Conservation (phyloP, 64 coral and sea anemone genomes). For the Montipora sp. region DNA sequence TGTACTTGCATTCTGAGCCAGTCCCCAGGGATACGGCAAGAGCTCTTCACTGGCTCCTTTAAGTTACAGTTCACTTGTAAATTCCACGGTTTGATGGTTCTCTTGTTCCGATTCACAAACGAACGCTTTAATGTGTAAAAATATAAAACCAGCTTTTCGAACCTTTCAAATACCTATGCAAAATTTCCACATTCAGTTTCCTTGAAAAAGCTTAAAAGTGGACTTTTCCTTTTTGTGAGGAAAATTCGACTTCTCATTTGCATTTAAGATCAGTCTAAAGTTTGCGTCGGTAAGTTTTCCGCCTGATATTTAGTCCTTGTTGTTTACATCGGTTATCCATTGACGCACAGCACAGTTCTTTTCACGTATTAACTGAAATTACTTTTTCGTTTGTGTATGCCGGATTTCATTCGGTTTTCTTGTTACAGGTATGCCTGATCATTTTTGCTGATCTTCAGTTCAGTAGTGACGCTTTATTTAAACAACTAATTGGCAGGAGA, state of each 20-base stretch:
- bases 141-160: not conserved
- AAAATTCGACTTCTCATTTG: not conserved
- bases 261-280: not conserved
- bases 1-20: too few relatives aligned
- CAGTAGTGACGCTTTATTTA: not conserved
- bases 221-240: too few relatives aligned
- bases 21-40: too few relatives aligned
- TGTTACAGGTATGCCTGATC: not conserved
- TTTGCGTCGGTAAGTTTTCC: not conserved
- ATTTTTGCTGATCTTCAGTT: not conserved
- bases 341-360: too few relatives aligned
- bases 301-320: too few relatives aligned
- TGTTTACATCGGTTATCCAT: too few relatives aligned
- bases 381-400: not conserved
- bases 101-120: not conserved
- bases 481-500: not conserved
- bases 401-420: not conserved
- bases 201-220: too few relatives aligned
- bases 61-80: too few relatives aligned
- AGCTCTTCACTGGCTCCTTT: too few relatives aligned
- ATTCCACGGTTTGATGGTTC: not conserved
- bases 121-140: not conserved
- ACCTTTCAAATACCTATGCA: not conserved
- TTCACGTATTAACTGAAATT: not conserved
- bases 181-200: not conserved